Evolutionary conservation across 2,888 invertebrate species (phyloP).

Genomic region (Trachelus iudaicus): DNA sequence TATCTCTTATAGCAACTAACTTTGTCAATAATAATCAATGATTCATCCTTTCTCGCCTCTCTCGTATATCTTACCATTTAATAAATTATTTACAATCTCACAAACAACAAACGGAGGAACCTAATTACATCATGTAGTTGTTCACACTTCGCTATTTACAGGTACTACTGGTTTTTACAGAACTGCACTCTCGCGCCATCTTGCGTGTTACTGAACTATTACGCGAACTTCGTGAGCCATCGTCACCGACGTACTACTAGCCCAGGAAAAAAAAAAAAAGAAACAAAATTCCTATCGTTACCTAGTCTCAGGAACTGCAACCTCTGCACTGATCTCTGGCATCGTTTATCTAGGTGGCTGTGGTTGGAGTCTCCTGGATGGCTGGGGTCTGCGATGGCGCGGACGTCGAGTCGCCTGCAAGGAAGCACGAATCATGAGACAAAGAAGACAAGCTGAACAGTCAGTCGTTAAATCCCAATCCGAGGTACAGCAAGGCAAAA

Average conservation of each 20-base stretch:
- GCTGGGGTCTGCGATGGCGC: conserved; percentile 60
- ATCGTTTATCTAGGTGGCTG: conserved; percentile 46
- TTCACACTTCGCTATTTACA: conserved; percentile 64
- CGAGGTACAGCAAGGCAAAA: neutral
- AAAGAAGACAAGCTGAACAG: neutral
- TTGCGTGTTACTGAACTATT: neutral
- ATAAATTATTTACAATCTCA: conserved; percentile 67
- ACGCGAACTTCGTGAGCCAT: neutral
- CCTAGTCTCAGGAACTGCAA: conserved; percentile 63
- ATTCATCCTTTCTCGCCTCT: conserved; percentile 26
- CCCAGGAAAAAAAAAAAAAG: conserved; percentile 23
- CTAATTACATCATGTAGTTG: conserved; percentile 64
- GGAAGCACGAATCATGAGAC: neutral
- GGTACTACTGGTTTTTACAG: conserved; percentile 61
- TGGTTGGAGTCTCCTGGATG: conserved; percentile 58
- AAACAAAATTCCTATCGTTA: conserved; percentile 53
- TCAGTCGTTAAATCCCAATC: neutral
- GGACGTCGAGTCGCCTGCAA: conserved; percentile 59
- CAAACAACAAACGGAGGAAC: conserved; percentile 66
- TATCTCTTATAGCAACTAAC: conserved; percentile 55
- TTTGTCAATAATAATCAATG: conserved; percentile 57
- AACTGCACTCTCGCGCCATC: conserved; percentile 41
- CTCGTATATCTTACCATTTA: conserved; percentile 55
- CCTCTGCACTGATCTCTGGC: conserved; percentile 50
- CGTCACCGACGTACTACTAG: conserved; percentile 2